These are phyloP conservation scores for Melieria omissa DNA, from an alignment of 2,888 invertebrate genomes.

Conservation along the genomic window DNA sequence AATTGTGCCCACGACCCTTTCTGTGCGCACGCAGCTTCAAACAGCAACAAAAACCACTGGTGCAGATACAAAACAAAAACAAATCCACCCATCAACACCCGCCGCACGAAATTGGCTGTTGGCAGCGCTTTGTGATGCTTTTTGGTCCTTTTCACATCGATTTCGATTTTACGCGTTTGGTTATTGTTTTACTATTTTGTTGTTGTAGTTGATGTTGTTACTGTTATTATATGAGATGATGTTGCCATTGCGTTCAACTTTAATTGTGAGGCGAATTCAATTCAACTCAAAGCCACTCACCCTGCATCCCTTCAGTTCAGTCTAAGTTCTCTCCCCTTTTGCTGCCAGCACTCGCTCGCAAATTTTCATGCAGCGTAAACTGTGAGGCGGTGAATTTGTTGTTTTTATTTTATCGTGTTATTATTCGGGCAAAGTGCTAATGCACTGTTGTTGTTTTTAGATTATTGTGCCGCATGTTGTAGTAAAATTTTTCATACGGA, in stretches of 20 bases:
- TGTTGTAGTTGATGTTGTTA: conserved; percentile 44
- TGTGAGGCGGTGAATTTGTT: conserved; percentile 34
- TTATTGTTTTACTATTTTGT: conserved; percentile 21
- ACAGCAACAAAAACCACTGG: conserved; percentile 26
- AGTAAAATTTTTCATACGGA: conserved; percentile 21
- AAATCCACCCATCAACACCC: conserved; percentile 64
- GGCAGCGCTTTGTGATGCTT: conserved; percentile 4
- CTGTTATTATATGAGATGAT: conserved; percentile 42
- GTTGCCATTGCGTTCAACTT: conserved; percentile 49
- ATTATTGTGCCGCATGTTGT: conserved; percentile 39
- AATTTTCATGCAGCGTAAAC: conserved; percentile 27
- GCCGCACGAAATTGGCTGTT: conserved; percentile 9
- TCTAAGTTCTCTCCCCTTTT: background rate
- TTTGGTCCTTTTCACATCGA: conserved; percentile 15
- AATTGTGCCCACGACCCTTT: conserved; percentile 6
- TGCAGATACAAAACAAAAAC: conserved; percentile 60
- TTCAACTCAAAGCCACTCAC: conserved; percentile 30
- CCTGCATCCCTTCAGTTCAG: background rate
- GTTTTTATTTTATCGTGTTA: conserved; percentile 33
- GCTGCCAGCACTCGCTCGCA: background rate
- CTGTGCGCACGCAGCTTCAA: background rate
- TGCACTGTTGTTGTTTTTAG: conserved; percentile 61
- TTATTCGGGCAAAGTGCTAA: conserved; percentile 58
- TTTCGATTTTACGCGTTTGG: conserved; percentile 22
- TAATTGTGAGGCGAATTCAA: conserved; percentile 53